These are phyloP conservation scores for Acanthis flammea DNA, from an alignment of 2,797 vertebrate species.

Conservation along the genomic window DNA sequence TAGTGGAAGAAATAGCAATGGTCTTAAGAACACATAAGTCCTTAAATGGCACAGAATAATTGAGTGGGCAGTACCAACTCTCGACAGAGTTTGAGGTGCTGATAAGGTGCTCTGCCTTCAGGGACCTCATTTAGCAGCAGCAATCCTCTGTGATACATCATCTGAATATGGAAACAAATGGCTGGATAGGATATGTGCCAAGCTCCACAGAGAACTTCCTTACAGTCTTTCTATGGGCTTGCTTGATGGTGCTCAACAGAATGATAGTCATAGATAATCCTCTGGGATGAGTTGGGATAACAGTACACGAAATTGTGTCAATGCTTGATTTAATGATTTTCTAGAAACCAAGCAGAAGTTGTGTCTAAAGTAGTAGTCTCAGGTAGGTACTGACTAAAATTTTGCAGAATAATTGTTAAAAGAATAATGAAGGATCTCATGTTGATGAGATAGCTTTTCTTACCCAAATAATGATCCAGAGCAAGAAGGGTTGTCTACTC, in stretches of 20 bases:
- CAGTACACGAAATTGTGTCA: not conserved
- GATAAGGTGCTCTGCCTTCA: not conserved
- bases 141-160: not conserved
- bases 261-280: not conserved
- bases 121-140: not conserved
- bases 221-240: not conserved
- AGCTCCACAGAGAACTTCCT: not conserved
- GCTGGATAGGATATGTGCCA: not conserved
- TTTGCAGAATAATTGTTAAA: not conserved
- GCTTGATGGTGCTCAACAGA: not conserved
- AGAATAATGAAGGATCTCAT: not conserved
- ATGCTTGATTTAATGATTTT: not conserved
- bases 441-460: not conserved
- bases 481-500: not conserved
- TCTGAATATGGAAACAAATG: not conserved
- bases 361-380: not conserved
- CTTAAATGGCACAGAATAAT: not conserved
- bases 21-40: rapidly evolving
- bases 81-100: not conserved
- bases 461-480: not conserved
- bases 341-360: not conserved
- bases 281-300: not conserved
- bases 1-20: not conserved
- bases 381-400: not conserved
- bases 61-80: not conserved